phyloP scores from a whole-genome alignment of 2,113 vertebrate species.

The Lipophrys pholis region DNA sequence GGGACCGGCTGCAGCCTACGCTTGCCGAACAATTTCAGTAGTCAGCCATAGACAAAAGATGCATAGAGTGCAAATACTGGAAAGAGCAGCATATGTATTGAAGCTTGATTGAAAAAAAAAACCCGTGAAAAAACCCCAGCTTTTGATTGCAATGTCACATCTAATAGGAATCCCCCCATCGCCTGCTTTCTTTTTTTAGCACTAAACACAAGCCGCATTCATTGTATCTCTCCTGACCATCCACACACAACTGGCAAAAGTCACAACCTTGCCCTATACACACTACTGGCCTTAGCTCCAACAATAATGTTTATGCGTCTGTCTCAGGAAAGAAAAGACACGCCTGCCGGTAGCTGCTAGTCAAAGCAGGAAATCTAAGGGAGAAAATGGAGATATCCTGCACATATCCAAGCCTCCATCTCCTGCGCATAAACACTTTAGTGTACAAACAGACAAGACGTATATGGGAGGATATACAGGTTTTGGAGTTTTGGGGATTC shows the following conservation, averaged over 20 bases:
- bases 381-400: slow-evolving; percentile 66
- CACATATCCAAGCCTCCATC: slow-evolving; percentile 34
- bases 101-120: slow-evolving; percentile 1
- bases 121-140: too few relatives aligned
- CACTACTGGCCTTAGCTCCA: slow-evolving; percentile 66
- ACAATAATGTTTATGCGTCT: slow-evolving; percentile 81
- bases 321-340: slow-evolving; percentile 76
- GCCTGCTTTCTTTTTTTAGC: slow-evolving; percentile 14
- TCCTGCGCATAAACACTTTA: slow-evolving; percentile 47
- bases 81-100: slow-evolving; percentile 26
- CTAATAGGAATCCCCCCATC: neutral
- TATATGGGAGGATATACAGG: slow-evolving; percentile 1
- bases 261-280: slow-evolving; percentile 57
- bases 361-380: slow-evolving; percentile 76
- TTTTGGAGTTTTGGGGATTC: too few relatives aligned
- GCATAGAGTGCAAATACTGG: neutral
- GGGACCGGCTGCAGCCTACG: slow-evolving; percentile 20
- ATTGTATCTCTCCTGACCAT: slow-evolving; percentile 20
- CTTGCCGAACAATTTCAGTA: slow-evolving; percentile 27
- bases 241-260: slow-evolving; percentile 40
- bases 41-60: slow-evolving; percentile 26
- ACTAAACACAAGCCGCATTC: slow-evolving; percentile 9
- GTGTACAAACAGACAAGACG: slow-evolving; percentile 44
- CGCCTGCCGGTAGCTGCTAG: slow-evolving; percentile 65
- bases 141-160: neutral